Percentiles rank a stretch among this genome's conserved stretches.
Conservation (phyloP, 92 coral and sea anemone genomes). For the Palythoa grandis region DNA sequence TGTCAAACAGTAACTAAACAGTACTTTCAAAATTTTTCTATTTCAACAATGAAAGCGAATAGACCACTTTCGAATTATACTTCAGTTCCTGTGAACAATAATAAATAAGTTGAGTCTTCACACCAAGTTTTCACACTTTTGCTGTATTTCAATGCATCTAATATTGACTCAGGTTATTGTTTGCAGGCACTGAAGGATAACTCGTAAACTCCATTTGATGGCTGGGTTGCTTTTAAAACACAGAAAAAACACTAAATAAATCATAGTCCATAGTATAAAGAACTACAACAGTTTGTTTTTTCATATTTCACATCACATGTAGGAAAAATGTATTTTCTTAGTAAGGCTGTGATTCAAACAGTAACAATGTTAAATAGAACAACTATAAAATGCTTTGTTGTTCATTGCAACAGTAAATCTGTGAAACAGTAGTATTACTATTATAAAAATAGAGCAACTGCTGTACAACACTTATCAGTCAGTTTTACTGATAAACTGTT, state of each 20-base stretch:
- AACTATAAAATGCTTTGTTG: constrained; percentile 28
- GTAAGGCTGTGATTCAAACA: constrained; percentile 14
- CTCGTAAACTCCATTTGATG: constrained; percentile 19
- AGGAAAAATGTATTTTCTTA: constrained; percentile 14
- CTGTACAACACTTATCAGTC: constrained; percentile 17
- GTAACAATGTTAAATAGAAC: constrained; percentile 18
- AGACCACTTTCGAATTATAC: constrained; percentile 24
- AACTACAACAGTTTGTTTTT: constrained; percentile 29
- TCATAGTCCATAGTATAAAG: constrained; percentile 12
- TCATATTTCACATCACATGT: constrained; percentile 31
- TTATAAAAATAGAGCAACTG: constrained; percentile 19
- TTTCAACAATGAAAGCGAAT: constrained; percentile 26
- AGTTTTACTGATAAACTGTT: constrained; percentile 24
- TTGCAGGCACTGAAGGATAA: constrained; percentile 25
- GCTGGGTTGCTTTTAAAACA: constrained; percentile 32
- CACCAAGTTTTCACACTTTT: constrained; percentile 28
- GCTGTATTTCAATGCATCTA: constrained; percentile 16
- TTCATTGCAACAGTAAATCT: constrained; percentile 33
- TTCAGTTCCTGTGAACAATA: constrained; percentile 27
- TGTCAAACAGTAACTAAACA: constrained; percentile 39
- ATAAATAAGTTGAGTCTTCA: constrained; percentile 9
- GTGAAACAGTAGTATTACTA: constrained; percentile 18
- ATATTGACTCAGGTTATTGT: constrained; percentile 19
- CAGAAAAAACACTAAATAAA: not conserved
- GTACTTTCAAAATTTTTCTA: constrained; percentile 18